Evolutionary conservation across 2,797 vertebrate genomes (phyloP), one percentile per base, ranked within the genome.

Genomic region (Rhynchonycteris naso): DNA sequence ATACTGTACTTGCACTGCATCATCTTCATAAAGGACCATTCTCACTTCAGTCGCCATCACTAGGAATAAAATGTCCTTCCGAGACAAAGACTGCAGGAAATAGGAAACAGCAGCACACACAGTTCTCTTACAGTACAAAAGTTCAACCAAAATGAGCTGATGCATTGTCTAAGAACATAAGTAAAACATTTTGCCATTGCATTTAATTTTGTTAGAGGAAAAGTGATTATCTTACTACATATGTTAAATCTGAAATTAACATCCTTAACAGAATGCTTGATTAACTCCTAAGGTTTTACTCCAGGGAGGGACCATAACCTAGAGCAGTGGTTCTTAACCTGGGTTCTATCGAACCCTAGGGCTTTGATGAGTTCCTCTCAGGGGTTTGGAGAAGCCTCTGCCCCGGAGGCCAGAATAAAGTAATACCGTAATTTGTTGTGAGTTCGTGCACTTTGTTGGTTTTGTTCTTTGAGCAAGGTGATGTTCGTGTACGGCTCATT

Each of bases 1-100:
- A 92, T 98, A 99, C 6, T 91, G 98, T 19, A 99, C 98, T 75
- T 99, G 98, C 89, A 99, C 98, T 1, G 99, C 99, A 66, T 98
- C 98, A 58, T 99, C 99, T 58, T 97, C 98, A 26, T 98, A 99
- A 95, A 99, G 98, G 7, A 98, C 88, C 98, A 99, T 98, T 30
- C 87, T 94, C 30, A 96, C 96, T 75, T 98, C 97, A 0, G 93
- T 12, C 0, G 72, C 30, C 86, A 97, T 97, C 5, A n/a, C 72
- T 52, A 4, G 2, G 43, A 58, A 56, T 30, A 21, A 30, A 72
- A 81, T 9, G 19, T 68, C 54, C 58, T 94, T 47, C 59, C 69
- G 38, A 88, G 54, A 68, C 9, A 9, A 43, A 92, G 82, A 50
- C 88, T 89, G 30, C 33, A 68, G 56, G 69, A 83, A 86, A 90